Conservation (phyloP, 1,140 invertebrate genomes). For the Schmidtea mediterranea region DNA sequence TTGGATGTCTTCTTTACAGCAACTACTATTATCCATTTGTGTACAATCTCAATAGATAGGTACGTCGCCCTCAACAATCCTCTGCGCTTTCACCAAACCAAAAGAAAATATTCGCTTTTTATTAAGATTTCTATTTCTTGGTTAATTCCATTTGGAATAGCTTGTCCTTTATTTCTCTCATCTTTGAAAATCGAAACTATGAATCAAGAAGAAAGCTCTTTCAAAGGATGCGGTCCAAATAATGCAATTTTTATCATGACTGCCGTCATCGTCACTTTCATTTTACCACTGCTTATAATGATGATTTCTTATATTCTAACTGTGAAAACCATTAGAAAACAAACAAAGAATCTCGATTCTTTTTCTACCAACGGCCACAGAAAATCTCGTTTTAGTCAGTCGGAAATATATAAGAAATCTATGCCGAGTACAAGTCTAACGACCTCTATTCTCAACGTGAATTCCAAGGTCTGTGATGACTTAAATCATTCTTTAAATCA, state of each 20-base stretch:
- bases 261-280: slow-evolving; percentile 62
- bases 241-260: slow-evolving; percentile 61
- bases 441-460: too few species aligned
- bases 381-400: too few species aligned
- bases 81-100: slow-evolving; percentile 37
- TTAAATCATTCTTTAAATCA: too few species aligned
- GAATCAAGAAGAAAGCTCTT: slow-evolving; percentile 1
- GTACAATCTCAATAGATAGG: slow-evolving; percentile 60
- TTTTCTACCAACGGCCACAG: too few species aligned
- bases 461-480: too few species aligned
- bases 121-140: slow-evolving; percentile 57
- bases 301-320: slow-evolving; percentile 60
- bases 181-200: slow-evolving; percentile 31
- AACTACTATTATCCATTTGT: slow-evolving; percentile 73
- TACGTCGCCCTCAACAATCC: slow-evolving; percentile 42
- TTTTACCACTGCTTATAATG: slow-evolving; percentile 70
- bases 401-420: too few species aligned
- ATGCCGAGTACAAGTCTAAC: too few species aligned
- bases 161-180: slow-evolving; percentile 50
- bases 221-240: slow-evolving; percentile 36
- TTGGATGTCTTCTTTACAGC: slow-evolving; percentile 67
- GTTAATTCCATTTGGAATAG: slow-evolving; percentile 55
- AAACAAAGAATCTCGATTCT: slow-evolving; percentile 7
- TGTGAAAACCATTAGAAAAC: slow-evolving; percentile 29
- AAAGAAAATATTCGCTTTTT: slow-evolving; percentile 30